These are phyloP conservation scores for Notolepis coatsorum DNA, from an alignment of 2,797 vertebrate species.

Conservation along the genomic window DNA sequence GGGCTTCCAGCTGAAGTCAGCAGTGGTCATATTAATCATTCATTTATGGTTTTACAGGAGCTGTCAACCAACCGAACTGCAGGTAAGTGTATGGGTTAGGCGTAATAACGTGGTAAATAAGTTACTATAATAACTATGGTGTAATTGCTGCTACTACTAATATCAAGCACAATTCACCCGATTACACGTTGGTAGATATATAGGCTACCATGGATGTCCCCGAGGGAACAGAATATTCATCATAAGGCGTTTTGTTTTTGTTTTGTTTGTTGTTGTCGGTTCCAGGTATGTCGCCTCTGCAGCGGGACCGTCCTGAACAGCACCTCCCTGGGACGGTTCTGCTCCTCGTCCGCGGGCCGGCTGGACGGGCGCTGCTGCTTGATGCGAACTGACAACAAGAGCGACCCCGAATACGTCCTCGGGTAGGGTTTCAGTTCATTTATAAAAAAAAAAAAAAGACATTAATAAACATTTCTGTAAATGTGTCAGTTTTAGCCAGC, in stretches of 20 bases:
- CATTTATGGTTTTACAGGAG: conserved; percentile 49
- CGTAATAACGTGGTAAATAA: not conserved
- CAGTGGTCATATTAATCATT: conserved; percentile 53
- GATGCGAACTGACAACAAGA: conserved; percentile 53
- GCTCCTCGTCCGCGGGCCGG: conserved; percentile 62
- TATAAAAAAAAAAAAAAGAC: too few species aligned
- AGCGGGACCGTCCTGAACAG: conserved; percentile 63
- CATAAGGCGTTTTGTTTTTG: not conserved
- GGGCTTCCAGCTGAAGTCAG: conserved; percentile 28
- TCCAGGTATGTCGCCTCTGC: conserved; percentile 83
- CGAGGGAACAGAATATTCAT: not conserved
- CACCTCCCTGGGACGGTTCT: conserved; percentile 77
- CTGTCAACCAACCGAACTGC: conserved; percentile 44
- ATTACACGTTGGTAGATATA: conserved; percentile 1
- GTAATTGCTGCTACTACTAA: not conserved
- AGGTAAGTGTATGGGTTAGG: conserved; percentile 58
- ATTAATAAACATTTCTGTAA: too few species aligned
- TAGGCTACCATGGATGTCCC: not conserved
- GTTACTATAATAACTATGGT: conserved; percentile 5
- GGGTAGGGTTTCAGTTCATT: too few species aligned
- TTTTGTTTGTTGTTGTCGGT: not conserved
- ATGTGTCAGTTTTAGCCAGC: too few species aligned
- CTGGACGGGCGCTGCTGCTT: conserved; percentile 83
- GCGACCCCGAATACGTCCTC: conserved; percentile 71
- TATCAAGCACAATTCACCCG: too few species aligned